These are phyloP conservation scores for Bursaphelenchus mucronatus DNA, from an alignment of 1,140 invertebrate genomes.

Conservation along the genomic window DNA sequence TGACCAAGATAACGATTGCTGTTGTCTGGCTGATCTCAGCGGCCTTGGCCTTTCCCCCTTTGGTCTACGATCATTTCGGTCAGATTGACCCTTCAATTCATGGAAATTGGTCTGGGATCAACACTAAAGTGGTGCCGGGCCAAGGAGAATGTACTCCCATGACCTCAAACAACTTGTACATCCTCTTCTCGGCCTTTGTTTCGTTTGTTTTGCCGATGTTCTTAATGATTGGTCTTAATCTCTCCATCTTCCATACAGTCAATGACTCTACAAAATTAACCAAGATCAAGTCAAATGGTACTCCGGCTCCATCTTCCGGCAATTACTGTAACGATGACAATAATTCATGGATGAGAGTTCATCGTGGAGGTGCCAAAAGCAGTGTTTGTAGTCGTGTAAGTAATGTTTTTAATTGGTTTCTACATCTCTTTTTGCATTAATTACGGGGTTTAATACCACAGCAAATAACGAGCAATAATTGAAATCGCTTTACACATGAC, in stretches of 20 bases:
- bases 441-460: not conserved
- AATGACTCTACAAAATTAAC: slow-evolving; percentile 32
- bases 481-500: not conserved
- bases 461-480: not conserved
- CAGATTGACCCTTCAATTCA: slow-evolving; percentile 18
- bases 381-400: slow-evolving; percentile 17
- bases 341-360: slow-evolving; percentile 24
- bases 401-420: not conserved
- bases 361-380: slow-evolving; percentile 25
- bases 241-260: slow-evolving; percentile 55
- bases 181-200: slow-evolving; percentile 56
- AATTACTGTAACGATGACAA: slow-evolving; percentile 13
- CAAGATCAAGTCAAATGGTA: slow-evolving; percentile 15
- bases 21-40: slow-evolving; percentile 54
- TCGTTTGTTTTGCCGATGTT: slow-evolving; percentile 57
- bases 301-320: slow-evolving; percentile 1
- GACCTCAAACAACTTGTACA: slow-evolving; percentile 45
- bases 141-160: slow-evolving; percentile 47
- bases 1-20: slow-evolving; percentile 52
- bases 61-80: slow-evolving; percentile 46
- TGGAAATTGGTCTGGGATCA: slow-evolving; percentile 19
- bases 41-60: slow-evolving; percentile 40
- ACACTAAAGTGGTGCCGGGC: slow-evolving; percentile 5
- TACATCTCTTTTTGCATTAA: not conserved
- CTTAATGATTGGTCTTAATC: slow-evolving; percentile 45